Evolutionary conservation across 2,797 vertebrate species (phyloP), one percentile per base, ranked within the genome.

Genomic region (Sebastiscus tertius): DNA sequence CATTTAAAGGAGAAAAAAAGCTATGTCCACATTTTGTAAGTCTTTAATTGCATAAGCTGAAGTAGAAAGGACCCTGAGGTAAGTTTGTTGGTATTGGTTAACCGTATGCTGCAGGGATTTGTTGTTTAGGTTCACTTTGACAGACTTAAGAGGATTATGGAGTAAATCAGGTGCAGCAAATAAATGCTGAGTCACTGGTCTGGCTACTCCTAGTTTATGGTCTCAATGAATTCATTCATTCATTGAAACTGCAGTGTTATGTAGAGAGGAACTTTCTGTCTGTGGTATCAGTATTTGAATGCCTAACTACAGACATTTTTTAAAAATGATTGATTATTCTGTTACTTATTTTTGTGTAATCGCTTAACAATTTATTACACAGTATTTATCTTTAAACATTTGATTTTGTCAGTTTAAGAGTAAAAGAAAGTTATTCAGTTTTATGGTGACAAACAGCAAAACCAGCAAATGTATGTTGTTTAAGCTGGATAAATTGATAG

Each of bases 161-260:
- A 77, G 20, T 56, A 52, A 13, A 63, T 59, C 54, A 2, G 39
- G 11, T 60, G 16, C 22, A 26, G 61, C 2, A 66, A 31, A 60
- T 46, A 36, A 61, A 81, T 75, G 90, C 82, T 75, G 90, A 94
- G 67, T 92, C 88, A 85, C 80, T 77, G 83, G 34, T 77, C 79
- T 60, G 58, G 12, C 49, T 62, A 52, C 31, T 26, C 49, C 16
- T 39, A 16, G 4, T 29, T 31, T 5, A 8, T 36, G 9, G 18
- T 70, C 6, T 85, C 49, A 88, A 87, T 75, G 10, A 58, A 54
- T 20, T 29, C 26, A 39, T 39, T 26, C n/a, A 27, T 8, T 33
- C 33, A 33, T 46, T 33, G 26, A 26, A 3, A 26, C 26, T 26
- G 26, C 26, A 26, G 59, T 8, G 13, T 24, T 31, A 4, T n/a